phyloP scores from a whole-genome alignment of 1,140 invertebrate genomes.

The Conopomorpha cramerella region DNA sequence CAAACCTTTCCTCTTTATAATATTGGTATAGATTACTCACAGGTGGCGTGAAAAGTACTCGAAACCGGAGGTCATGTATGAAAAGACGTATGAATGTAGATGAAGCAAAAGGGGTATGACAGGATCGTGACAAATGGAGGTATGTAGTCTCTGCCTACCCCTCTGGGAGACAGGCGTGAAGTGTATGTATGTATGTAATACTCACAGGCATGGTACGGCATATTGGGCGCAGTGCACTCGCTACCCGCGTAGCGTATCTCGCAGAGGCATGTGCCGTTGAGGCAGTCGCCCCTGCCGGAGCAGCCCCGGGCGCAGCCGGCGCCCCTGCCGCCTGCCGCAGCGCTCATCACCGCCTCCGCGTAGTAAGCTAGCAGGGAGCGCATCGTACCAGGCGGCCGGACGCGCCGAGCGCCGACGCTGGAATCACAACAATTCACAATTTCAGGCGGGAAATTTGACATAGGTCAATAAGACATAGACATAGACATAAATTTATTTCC shows the following conservation, averaged over 20 bases:
- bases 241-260: slow-evolving; percentile 75
- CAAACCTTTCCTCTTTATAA: too few species aligned
- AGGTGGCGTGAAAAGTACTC: too few species aligned
- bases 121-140: too few species aligned
- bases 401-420: slow-evolving; percentile 13
- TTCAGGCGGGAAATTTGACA: too few species aligned
- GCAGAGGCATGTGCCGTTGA: slow-evolving; percentile 88
- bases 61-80: background rate
- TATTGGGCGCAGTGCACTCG: slow-evolving; percentile 65
- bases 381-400: slow-evolving; percentile 27
- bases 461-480: too few species aligned
- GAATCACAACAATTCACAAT: slow-evolving; percentile 7
- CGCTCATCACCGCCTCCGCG: slow-evolving; percentile 42
- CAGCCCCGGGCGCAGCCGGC: slow-evolving; percentile 67
- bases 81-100: too few species aligned
- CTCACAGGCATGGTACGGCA: slow-evolving; percentile 66
- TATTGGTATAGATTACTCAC: too few species aligned
- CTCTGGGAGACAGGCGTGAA: too few species aligned
- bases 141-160: too few species aligned
- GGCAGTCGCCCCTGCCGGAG: slow-evolving; percentile 88
- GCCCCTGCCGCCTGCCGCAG: slow-evolving; percentile 30
- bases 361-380: slow-evolving; percentile 47
- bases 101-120: too few species aligned
- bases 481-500: too few species aligned
- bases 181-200: slow-evolving; percentile 1